Evolutionary conservation across 2,888 invertebrate genomes (phyloP).

Genomic region (Morpho helenor): DNA sequence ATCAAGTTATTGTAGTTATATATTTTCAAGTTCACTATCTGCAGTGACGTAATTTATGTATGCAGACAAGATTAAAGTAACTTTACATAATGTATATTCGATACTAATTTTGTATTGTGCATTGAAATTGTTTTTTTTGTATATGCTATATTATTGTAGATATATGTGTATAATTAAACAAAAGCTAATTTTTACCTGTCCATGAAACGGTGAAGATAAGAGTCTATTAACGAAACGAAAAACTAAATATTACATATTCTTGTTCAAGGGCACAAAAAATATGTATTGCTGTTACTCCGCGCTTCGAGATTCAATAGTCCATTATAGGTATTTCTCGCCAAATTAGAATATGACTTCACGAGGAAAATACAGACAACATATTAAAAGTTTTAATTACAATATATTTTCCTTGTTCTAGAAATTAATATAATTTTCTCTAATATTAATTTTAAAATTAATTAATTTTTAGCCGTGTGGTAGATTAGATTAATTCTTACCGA

Average conservation of each 20-base stretch:
- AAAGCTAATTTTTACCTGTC: neutral
- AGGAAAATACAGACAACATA: neutral
- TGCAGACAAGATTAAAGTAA: conserved; percentile 24
- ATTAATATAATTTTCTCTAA: too few species aligned
- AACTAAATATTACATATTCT: neutral
- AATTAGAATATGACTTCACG: conserved; percentile 1
- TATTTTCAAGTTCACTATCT: conserved; percentile 23
- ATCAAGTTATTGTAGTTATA: conserved; percentile 14
- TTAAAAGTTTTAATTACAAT: neutral
- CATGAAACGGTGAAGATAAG: neutral
- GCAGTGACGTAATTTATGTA: conserved; percentile 28
- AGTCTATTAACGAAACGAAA: conserved; percentile 15
- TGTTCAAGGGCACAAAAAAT: conserved; percentile 24
- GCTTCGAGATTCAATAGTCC: neutral
- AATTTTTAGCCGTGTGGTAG: too few species aligned
- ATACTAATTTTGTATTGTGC: neutral
- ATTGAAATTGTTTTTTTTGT: neutral
- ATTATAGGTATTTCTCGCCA: conserved; percentile 1
- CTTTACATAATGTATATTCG: conserved; percentile 8
- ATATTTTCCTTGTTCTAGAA: too few species aligned
- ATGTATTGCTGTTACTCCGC: neutral
- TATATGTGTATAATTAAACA: neutral
- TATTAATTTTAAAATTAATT: too few species aligned
- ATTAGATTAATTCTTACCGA: too few species aligned
- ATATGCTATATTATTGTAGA: neutral